Evolutionary conservation across 30 jellyfish, hydroid and myxozoan species (phyloP), one percentile per base, ranked within the genome.

Genomic region (Chironex yamaguchii): DNA sequence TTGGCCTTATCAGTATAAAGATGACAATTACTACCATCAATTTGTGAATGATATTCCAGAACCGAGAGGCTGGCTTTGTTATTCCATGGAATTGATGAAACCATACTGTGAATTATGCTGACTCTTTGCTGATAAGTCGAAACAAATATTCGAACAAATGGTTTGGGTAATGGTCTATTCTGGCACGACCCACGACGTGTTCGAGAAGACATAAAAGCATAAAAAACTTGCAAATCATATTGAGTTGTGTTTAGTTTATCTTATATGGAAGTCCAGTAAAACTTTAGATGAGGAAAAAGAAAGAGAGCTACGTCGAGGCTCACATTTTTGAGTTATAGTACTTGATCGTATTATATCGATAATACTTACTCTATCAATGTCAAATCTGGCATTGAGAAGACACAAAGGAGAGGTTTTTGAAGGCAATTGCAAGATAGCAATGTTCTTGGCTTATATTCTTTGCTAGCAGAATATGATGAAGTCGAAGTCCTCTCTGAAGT

Each of bases 401-500:
- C 82, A 58, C 52, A 31, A 34, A 24, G 90, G 35, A 53, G 70
- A 79, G 71, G 80, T 22, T 48, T 13, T 20, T 13, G 90, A 79
- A 23, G 49, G 62, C 52, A 35, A 30, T 33, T 79, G 90, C 68
- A 36, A 58, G 71, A 81, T 32, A 81, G 90, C 11, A 79, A 79
- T 52, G 33, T 79, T 65, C 73, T 65, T 36, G 84, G 77, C 17
- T 20, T 81, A 36, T 83, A 35, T 28, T 29, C 85, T 0, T 36
- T 81, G 67, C 50, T 81, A 27, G 91, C 84, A 65, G 67, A 35
- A 48, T 81, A 81, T 34, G 75, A 25, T 42, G 80, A 81, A 33
- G n/a, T n/a, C n/a, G n/a, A n/a, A n/a, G 63, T 48, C 17, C 84
- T 81, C 29, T 67, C 84, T 30, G 91, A 33, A 81, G 91, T 26